Evolutionary conservation across 2,888 invertebrate species (phyloP).

Genomic region (Drosophila affinis): DNA sequence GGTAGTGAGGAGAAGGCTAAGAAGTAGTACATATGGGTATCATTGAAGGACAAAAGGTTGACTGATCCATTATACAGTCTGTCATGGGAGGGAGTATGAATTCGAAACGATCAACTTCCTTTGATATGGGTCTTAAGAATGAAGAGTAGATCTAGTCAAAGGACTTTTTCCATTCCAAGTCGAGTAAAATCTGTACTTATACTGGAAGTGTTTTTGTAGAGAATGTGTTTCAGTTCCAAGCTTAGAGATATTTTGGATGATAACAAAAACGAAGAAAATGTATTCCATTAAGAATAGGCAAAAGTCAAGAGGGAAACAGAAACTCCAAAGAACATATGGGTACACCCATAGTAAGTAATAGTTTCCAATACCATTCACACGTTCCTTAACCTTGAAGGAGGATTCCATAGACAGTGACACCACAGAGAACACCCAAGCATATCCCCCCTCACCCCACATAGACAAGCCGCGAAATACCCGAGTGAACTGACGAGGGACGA

Average conservation of each 20-base stretch:
- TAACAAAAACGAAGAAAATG: background rate
- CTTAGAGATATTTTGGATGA: background rate
- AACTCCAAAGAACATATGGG: background rate
- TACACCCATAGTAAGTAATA: background rate
- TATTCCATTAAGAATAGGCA: background rate
- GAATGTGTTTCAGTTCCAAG: background rate
- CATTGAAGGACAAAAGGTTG: background rate
- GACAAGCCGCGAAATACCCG: constrained; percentile 6
- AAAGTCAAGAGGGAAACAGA: background rate
- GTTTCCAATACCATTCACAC: constrained; percentile 8
- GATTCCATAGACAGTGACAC: constrained; percentile 19
- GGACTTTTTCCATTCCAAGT: no score
- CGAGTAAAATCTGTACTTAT: no score
- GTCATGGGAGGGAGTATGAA: background rate
- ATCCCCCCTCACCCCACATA: no score
- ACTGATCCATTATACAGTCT: background rate
- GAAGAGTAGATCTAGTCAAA: no score
- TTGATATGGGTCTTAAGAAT: no score
- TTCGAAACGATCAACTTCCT: background rate
- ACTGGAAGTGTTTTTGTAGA: background rate
- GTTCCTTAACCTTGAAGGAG: constrained; percentile 54
- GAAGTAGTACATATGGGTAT: no score
- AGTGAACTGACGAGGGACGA: background rate
- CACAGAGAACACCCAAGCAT: background rate
- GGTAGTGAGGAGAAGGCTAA: background rate